A percentile compares a stretch with the other conserved stretches of the same genome.
These are phyloP conservation scores for Nomia melanderi DNA, from an alignment of 1,140 invertebrate species.

Conservation along the genomic window DNA sequence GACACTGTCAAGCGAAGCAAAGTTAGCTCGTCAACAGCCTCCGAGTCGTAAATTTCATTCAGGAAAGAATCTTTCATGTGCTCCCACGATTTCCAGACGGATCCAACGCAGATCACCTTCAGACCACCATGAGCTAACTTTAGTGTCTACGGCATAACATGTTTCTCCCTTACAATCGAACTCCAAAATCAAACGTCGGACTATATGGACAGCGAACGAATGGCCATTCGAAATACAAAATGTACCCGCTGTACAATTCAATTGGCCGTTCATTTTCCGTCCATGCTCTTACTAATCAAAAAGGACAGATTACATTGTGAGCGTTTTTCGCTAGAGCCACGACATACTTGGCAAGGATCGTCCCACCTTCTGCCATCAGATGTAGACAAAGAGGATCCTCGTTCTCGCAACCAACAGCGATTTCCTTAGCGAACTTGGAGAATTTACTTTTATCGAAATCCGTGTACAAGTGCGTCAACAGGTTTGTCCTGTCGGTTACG, in stretches of 20 bases:
- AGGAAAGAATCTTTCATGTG: conserved; percentile 88
- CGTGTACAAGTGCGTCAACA: conserved; percentile 90
- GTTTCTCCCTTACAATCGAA: not conserved
- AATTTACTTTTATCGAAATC: conserved; percentile 93
- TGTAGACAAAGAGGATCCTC: conserved; percentile 87
- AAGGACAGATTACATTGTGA: conserved; percentile 79
- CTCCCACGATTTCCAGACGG: conserved; percentile 97
- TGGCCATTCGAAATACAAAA: not conserved
- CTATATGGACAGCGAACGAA: not conserved
- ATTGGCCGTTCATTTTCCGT: not conserved
- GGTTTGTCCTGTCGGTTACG: conserved; percentile 84
- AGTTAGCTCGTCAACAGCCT: conserved; percentile 82
- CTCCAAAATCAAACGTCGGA: not conserved
- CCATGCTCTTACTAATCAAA: not conserved
- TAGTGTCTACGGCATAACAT: conserved; percentile 77
- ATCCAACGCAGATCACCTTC: conserved; percentile 95
- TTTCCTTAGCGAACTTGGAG: conserved; percentile 88
- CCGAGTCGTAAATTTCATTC: conserved; percentile 80
- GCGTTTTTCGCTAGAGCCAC: conserved; percentile 87
- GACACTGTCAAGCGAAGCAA: conserved; percentile 85
- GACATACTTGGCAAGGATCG: conserved; percentile 87
- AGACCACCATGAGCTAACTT: conserved; percentile 84
- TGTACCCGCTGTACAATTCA: no score
- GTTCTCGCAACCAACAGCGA: conserved; percentile 85
- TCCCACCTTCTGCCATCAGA: conserved; percentile 90